Percentiles rank a stretch among this genome's conserved stretches.
phyloP scores from a whole-genome alignment of 2,113 vertebrate species.

The Pseudorectes ferrugineus region DNA sequence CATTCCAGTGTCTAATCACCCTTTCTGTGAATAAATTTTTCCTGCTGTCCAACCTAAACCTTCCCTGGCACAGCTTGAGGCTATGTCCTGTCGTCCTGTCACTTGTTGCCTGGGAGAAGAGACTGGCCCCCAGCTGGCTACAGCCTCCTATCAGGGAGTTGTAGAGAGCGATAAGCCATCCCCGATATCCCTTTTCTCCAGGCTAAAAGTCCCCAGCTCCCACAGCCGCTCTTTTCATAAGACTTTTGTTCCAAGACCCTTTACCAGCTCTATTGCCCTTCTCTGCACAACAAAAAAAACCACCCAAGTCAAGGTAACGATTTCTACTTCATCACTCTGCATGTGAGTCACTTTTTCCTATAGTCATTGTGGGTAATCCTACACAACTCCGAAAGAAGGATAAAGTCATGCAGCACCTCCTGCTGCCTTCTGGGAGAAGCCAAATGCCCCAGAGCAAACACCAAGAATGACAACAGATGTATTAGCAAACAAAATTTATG shows the following conservation, averaged over 20 bases:
- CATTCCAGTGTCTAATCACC: accelerated
- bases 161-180: accelerated
- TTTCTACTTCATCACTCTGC: accelerated
- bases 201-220: accelerated
- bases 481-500: neutral
- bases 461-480: accelerated
- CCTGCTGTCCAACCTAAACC: neutral
- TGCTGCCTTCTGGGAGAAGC: accelerated
- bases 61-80: neutral
- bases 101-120: neutral
- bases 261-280: no score
- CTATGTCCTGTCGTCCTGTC: no score
- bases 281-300: neutral
- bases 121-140: no score
- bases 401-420: accelerated
- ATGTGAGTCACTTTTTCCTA: accelerated
- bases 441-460: neutral
- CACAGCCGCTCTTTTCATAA: accelerated
- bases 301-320: neutral
- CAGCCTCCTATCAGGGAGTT: neutral
- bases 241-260: neutral
- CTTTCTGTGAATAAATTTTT: neutral
- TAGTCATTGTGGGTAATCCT: neutral
- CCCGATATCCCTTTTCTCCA: neutral
- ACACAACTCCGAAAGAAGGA: no score